Evolutionary conservation across 2,797 vertebrate genomes (phyloP).

Genomic region (Champsocephalus esox): DNA sequence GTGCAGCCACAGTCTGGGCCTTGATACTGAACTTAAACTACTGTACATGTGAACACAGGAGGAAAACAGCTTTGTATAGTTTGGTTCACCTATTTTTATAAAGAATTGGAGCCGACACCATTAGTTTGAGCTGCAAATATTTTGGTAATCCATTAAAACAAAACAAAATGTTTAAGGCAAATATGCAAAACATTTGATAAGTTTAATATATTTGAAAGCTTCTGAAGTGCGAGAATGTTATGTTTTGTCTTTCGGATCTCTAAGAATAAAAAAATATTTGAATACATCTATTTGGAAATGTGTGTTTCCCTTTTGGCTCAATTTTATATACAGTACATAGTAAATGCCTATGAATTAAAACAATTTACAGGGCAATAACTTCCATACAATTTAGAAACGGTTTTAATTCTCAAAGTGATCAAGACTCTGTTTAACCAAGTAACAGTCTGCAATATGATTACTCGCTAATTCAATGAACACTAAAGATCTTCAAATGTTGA

Average conservation of each 20-base stretch:
- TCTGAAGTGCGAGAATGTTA: neutral
- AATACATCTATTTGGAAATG: neutral
- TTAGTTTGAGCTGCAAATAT: neutral
- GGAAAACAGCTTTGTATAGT: neutral
- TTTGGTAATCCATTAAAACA: neutral
- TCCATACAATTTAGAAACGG: neutral
- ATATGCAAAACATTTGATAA: neutral
- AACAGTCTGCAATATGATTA: neutral
- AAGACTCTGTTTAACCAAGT: conserved; percentile 12
- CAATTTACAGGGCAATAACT: neutral
- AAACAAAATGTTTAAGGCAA: neutral
- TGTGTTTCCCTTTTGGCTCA: neutral
- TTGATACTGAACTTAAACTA: neutral
- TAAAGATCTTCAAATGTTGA: neutral
- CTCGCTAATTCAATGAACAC: neutral
- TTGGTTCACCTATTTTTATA: neutral
- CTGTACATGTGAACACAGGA: neutral
- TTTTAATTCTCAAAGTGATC: neutral
- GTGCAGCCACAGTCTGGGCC: neutral
- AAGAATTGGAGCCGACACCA: neutral
- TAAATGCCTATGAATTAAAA: neutral
- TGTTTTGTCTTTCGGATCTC: neutral
- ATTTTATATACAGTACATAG: no score
- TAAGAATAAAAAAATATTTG: no score
- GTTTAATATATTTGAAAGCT: neutral